Evolutionary conservation across 2,888 invertebrate genomes (phyloP), one percentile per base, ranked within the genome.

Genomic region (Escarpia spicata): DNA sequence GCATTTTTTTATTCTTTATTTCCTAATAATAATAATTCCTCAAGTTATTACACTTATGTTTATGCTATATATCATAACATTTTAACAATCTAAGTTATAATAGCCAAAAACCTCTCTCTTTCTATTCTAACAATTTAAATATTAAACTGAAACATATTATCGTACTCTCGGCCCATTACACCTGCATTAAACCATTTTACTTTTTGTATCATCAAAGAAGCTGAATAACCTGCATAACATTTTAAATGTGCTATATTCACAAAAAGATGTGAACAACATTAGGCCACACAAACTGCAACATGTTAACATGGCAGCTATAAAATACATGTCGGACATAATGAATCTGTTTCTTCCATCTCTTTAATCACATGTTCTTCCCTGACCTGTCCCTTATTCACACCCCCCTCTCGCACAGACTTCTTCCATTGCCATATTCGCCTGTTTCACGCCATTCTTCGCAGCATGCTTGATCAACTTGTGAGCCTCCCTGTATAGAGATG

Each of bases 401-500:
- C 93, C 95, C 37, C 96, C 96, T 60, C 95, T 93, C 60, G 95
- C 94, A 94, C 97, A 97, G 44, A 96, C 95, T 45, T 96, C 95
- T 91, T 96, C 95, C 37, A 96, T 95, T 2, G 96, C 96, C 31
- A 96, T 95, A 92, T 96, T 95, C 10, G 97, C 97, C 93, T 97
- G 96, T 60, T 95, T 93, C 15, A 97, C 96, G 4, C 97, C 97
- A 93, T 96, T 95, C 12, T 96, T 95, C 10, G 96, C 96, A 4
- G 97, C 97, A 93, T 96, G 96, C 58, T 96, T 95, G 60, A 97
- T 96, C 92, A 97, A 94, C 44, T 95, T 94, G 92, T 96, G 96
- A 31, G 96, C 96, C 93, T 97, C 96, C 3, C 97, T 97, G 95
- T 43, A 95, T 95, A 52, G 6, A 45, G 10, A 45, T 52, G 45